Evolutionary conservation across 2,113 vertebrate genomes (phyloP).

Genomic region (Psittacus erithacus): DNA sequence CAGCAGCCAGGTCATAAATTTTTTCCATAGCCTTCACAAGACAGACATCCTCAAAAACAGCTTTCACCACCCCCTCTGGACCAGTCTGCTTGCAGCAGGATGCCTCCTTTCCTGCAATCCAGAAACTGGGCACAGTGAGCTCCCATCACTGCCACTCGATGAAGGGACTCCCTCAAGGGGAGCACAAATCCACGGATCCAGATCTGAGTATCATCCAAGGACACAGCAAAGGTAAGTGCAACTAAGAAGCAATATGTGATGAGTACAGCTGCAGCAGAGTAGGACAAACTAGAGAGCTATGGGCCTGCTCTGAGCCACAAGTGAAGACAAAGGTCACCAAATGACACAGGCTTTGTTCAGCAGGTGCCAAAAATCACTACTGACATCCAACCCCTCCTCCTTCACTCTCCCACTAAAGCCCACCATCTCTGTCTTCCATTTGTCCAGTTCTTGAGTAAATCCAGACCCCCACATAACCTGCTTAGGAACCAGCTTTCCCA

Average conservation of each 20-base stretch:
- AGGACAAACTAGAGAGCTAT: background rate
- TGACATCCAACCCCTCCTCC: background rate
- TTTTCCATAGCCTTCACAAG: background rate
- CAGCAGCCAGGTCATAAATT: background rate
- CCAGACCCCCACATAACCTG: background rate
- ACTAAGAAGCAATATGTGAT: background rate
- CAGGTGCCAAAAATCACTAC: background rate
- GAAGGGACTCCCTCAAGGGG: background rate
- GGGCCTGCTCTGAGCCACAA: background rate
- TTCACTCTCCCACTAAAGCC: background rate
- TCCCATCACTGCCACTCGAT: background rate
- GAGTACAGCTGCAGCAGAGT: background rate
- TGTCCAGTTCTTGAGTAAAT: background rate
- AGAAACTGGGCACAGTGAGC: background rate
- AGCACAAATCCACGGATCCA: background rate
- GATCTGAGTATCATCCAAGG: background rate
- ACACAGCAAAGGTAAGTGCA: background rate
- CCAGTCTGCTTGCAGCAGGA: background rate
- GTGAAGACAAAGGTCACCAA: background rate
- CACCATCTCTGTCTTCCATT: background rate
- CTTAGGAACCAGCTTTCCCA: background rate
- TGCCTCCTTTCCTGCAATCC: background rate
- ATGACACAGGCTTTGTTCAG: background rate
- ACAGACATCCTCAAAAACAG: background rate
- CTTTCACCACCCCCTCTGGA: background rate